phyloP scores from a whole-genome alignment of 2,888 invertebrate genomes.

The Chrysopilus asiliformis region DNA sequence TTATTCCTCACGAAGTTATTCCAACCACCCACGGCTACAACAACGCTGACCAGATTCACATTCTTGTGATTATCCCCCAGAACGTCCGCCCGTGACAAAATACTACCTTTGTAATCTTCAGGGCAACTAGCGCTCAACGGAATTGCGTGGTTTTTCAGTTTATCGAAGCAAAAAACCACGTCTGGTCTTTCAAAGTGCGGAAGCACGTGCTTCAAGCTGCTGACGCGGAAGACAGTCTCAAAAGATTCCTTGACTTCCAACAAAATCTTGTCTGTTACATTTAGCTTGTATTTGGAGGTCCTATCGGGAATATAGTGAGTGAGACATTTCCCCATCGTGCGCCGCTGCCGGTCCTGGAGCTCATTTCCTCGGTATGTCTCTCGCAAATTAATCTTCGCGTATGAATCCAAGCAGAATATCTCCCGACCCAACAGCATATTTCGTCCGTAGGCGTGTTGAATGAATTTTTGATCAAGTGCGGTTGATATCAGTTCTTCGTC shows the following conservation, averaged over 20 bases:
- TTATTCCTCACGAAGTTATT: constrained; percentile 44
- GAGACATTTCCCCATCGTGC: constrained; percentile 43
- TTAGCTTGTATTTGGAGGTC: constrained; percentile 39
- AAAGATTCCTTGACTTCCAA: constrained; percentile 43
- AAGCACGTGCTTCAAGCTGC: constrained; percentile 43
- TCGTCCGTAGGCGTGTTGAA: constrained; percentile 43
- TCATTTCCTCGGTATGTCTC: constrained; percentile 40
- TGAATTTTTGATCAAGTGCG: constrained; percentile 44
- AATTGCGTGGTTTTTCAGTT: constrained; percentile 37
- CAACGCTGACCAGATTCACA: constrained; percentile 38
- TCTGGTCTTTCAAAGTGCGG: constrained; percentile 56
- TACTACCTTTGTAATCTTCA: constrained; percentile 38
- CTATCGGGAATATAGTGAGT: constrained; percentile 45
- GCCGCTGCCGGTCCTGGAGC: constrained; percentile 37
- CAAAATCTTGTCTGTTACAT: constrained; percentile 43
- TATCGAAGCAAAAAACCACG: constrained; percentile 46
- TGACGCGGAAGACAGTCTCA: constrained; percentile 38
- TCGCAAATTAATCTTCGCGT: constrained; percentile 32
- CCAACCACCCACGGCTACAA: constrained; percentile 45
- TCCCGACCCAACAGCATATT: constrained; percentile 40
- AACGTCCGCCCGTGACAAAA: constrained; percentile 18
- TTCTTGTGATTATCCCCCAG: constrained; percentile 18
- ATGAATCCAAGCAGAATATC: constrained; percentile 47
- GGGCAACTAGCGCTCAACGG: constrained; percentile 38
- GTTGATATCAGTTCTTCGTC: constrained; percentile 45